Evolutionary conservation across 2,888 invertebrate species (phyloP).

Genomic region (Acronicta alni): DNA sequence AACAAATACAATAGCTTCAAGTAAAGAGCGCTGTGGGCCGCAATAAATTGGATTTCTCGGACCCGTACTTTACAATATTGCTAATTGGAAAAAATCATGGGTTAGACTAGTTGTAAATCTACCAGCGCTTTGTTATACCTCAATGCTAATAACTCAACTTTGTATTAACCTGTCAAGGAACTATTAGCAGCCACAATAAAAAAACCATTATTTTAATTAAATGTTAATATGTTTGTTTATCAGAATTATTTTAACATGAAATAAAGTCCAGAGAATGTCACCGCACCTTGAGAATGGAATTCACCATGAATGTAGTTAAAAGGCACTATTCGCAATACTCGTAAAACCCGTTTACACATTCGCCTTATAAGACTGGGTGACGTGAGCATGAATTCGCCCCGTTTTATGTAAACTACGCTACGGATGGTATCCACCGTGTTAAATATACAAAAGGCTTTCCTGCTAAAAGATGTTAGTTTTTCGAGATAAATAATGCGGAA

Average conservation of each 20-base stretch:
- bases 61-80: slow-evolving; percentile 30
- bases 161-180: too few species aligned
- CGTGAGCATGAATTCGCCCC: slow-evolving; percentile 37
- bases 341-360: slow-evolving; percentile 65
- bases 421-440: slow-evolving; percentile 20
- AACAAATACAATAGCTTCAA: slow-evolving; percentile 41
- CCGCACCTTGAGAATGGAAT: slow-evolving; percentile 49
- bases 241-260: slow-evolving; percentile 14
- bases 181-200: too few species aligned
- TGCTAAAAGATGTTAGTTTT: slow-evolving; percentile 35
- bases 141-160: too few species aligned
- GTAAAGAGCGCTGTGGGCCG: slow-evolving; percentile 36
- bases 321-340: slow-evolving; percentile 55
- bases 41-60: slow-evolving; percentile 35
- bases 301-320: slow-evolving; percentile 56
- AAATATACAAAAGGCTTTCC: slow-evolving; percentile 32
- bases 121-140: too few species aligned
- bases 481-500: slow-evolving; percentile 35
- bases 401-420: slow-evolving; percentile 33
- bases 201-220: too few species aligned
- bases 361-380: slow-evolving; percentile 41
- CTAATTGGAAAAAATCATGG: slow-evolving; percentile 16
- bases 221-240: too few species aligned
- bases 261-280: slow-evolving; percentile 31
- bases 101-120: neutral